Evolutionary conservation across 2,888 invertebrate genomes (phyloP).

Genomic region (Cheilosia grossa): DNA sequence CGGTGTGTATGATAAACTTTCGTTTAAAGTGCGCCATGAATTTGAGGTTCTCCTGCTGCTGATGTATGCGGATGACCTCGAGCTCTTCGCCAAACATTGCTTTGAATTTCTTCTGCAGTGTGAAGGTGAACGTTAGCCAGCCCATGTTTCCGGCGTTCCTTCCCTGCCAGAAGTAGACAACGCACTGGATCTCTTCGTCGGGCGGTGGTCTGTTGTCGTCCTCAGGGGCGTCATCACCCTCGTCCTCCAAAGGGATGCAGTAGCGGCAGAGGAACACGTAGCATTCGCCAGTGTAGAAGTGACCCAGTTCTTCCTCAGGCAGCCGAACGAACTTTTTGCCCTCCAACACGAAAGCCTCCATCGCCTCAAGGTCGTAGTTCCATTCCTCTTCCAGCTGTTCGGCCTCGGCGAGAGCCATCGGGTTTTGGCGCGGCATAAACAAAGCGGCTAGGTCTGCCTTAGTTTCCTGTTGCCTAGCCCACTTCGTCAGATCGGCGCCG

Average conservation of each 20-base stretch:
- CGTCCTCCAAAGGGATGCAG: constrained; percentile 90
- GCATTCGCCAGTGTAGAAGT: constrained; percentile 96
- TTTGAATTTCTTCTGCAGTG: constrained; percentile 95
- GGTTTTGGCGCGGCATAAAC: constrained; percentile 96
- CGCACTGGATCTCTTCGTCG: constrained; percentile 89
- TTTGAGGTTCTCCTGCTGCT: constrained; percentile 99
- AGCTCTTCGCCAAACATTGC: constrained; percentile 93
- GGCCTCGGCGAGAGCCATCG: constrained; percentile 93
- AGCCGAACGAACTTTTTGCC: constrained; percentile 98
- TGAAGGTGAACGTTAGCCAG: constrained; percentile 99
- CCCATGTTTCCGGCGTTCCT: constrained; percentile 99
- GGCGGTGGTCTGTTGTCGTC: constrained; percentile 79
- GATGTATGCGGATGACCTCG: constrained; percentile 97
- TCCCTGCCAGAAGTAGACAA: constrained; percentile 99
- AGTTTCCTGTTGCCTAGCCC: constrained; percentile 95
- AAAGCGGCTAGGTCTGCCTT: constrained; percentile 97
- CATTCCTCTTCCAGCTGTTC: constrained; percentile 96
- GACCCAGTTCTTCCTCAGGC: constrained; percentile 96
- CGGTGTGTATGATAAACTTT: constrained; percentile 96
- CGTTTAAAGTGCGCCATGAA: constrained; percentile 98
- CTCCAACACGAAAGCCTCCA: constrained; percentile 98
- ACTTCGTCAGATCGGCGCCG: constrained; percentile 96
- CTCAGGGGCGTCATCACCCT: constrained; percentile 84
- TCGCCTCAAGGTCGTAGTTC: constrained; percentile 98
- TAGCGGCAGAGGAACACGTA: constrained; percentile 99